These are phyloP conservation scores for Corbicula japonica DNA, from an alignment of 2,888 invertebrate genomes.

Conservation along the genomic window DNA sequence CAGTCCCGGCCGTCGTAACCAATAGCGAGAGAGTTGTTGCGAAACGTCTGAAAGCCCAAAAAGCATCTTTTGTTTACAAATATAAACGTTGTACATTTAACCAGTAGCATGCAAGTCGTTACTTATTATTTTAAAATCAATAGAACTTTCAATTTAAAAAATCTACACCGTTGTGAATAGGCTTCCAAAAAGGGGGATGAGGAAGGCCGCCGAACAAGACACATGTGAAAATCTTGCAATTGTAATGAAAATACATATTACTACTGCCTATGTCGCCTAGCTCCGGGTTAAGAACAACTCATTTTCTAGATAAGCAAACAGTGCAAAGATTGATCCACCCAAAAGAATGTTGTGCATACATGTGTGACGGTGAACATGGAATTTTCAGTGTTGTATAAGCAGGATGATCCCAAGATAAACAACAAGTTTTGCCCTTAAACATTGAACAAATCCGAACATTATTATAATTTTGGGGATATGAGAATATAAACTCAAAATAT, in stretches of 20 bases:
- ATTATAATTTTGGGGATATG: too few species aligned
- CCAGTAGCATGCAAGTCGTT: not conserved
- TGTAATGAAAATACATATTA: not conserved
- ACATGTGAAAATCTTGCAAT: not conserved
- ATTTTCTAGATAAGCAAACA: too few species aligned
- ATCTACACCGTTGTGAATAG: not conserved
- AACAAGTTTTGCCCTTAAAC: too few species aligned
- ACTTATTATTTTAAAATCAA: not conserved
- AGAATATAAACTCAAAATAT: too few species aligned
- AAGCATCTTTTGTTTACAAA: slow-evolving; percentile 68
- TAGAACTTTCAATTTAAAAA: not conserved
- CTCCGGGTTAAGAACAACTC: too few species aligned
- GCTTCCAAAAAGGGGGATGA: not conserved
- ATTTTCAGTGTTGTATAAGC: too few species aligned
- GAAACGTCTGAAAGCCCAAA: slow-evolving; percentile 79
- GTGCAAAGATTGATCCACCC: too few species aligned
- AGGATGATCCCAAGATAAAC: too few species aligned
- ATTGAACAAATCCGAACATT: too few species aligned
- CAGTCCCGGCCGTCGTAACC: slow-evolving; percentile 84
- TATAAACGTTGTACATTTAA: not conserved
- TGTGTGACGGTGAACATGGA: too few species aligned
- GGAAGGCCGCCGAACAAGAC: slow-evolving; percentile 30
- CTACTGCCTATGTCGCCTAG: not conserved
- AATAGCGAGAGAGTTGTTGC: slow-evolving; percentile 83
- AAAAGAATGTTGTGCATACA: too few species aligned